Evolutionary conservation across 2,888 invertebrate species (phyloP).

Genomic region (Monopis laevigella): DNA sequence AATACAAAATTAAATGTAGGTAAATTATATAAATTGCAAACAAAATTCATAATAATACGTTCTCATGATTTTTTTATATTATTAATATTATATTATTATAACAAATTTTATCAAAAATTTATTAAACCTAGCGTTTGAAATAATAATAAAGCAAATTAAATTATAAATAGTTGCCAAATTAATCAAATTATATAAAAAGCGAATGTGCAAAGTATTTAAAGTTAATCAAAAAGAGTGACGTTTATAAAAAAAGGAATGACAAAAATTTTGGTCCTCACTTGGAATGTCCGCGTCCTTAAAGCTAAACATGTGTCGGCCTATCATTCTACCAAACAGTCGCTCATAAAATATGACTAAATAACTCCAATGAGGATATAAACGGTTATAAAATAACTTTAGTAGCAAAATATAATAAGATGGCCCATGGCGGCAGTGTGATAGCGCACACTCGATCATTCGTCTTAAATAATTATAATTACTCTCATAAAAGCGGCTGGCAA

Average conservation of each 20-base stretch:
- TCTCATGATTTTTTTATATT: no score
- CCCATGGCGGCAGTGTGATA: constrained; percentile 59
- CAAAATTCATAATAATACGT: neutral
- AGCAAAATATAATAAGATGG: constrained; percentile 49
- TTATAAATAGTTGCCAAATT: constrained; percentile 2
- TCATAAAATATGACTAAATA: constrained; percentile 47
- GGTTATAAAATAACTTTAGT: constrained; percentile 23
- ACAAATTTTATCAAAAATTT: no score
- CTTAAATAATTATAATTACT: constrained; percentile 36
- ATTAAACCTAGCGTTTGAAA: no score
- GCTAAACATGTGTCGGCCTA: constrained; percentile 21
- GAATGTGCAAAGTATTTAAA: constrained; percentile 3
- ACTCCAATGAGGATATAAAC: constrained; percentile 39
- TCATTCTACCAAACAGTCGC: constrained; percentile 30
- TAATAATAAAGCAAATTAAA: neutral
- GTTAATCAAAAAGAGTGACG: neutral
- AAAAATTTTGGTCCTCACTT: constrained; percentile 52
- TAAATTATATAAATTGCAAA: no score
- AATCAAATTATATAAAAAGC: constrained; percentile 4
- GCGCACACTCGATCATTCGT: constrained; percentile 44
- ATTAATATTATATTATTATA: no score
- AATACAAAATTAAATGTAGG: neutral
- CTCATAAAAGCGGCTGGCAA: constrained; percentile 60
- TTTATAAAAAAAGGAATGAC: constrained; percentile 25
- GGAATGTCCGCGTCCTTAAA: constrained; percentile 52